Evolutionary conservation across 2,113 vertebrate species (phyloP), one percentile per base, ranked within the genome.

Genomic region (Thunnus maccoyii): DNA sequence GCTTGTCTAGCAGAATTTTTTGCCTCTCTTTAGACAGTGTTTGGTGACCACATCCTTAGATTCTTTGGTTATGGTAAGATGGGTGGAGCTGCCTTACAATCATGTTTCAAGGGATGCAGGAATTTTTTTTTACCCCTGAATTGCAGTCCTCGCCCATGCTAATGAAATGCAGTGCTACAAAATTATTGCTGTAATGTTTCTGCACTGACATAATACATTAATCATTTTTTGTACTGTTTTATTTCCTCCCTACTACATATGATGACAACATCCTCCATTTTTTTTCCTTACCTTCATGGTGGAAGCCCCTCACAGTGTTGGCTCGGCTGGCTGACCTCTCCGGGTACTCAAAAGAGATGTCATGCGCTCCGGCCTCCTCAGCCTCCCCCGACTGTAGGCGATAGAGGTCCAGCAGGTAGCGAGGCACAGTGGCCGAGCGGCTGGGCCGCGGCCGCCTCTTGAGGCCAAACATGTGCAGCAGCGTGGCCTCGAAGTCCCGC

Each of bases 401-500:
- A 78, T 99, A 99, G 83, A 99, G 97, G 94, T 99, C 97, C 95
- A 97, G 94, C 96, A 99, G 96, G 94, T 99, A 99, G 83, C 94
- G 96, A 15, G 98, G 98, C 91, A 99, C 94, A 66, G 97, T 94
- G 78, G 96, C 94, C 10, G 95, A 95, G 79, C 95, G 96, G 93
- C 96, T 97, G 86, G 98, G 98, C 93, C 97, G 95, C 27, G 98
- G 98, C 79, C 98, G 96, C 89, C 95, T 95, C 91, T 97, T 98
- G 92, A 99, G 97, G 88, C 98, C 98, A 18, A 99, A 99, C 98
- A 99, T 99, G 94, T 98, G 97, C 91, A 99, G 97, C 94, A 99
- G 96, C 73, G 97, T 98, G 70, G 97, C 97, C 96, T 99, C 98
- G 87, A 99, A 99, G 96, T 98, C 98, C 95, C 96, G 97, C 94